Percentiles rank a stretch among this genome's conserved stretches.
phyloP scores from a whole-genome alignment of 2,888 invertebrate genomes.

The Formica aserva region DNA sequence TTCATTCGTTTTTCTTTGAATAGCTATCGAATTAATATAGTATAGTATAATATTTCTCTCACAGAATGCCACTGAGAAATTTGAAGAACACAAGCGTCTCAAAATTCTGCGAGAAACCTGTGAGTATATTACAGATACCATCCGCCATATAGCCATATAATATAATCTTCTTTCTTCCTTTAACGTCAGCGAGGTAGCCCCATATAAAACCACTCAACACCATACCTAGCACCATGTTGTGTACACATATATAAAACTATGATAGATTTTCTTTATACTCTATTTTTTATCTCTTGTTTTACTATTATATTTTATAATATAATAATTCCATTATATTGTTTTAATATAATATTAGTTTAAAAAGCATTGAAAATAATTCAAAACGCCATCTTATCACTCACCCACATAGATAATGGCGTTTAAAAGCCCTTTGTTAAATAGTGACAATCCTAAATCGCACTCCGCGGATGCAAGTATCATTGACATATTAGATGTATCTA shows the following conservation, averaged over 20 bases:
- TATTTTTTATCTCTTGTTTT: background rate
- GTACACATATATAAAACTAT: background rate
- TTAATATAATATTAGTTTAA: background rate
- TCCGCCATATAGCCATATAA: slow-evolving; percentile 89
- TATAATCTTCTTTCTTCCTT: slow-evolving; percentile 90
- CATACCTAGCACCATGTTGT: slow-evolving; percentile 88
- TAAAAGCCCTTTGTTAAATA: slow-evolving; percentile 90
- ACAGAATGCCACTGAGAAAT: slow-evolving; percentile 91
- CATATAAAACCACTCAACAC: slow-evolving; percentile 91
- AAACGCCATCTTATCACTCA: slow-evolving; percentile 77
- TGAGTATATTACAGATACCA: slow-evolving; percentile 88
- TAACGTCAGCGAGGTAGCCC: slow-evolving; percentile 92
- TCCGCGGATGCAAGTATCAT: slow-evolving; percentile 91
- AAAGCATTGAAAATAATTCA: background rate
- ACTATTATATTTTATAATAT: background rate
- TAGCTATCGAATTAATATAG: background rate
- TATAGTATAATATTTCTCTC: slow-evolving; percentile 80
- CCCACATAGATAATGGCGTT: slow-evolving; percentile 91
- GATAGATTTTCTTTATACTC: background rate
- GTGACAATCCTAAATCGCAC: slow-evolving; percentile 90
- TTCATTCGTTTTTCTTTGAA: background rate
- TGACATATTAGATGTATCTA: slow-evolving; percentile 90
- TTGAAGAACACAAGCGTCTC: slow-evolving; percentile 89
- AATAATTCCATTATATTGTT: background rate
- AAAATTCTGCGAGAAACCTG: slow-evolving; percentile 90